These are phyloP conservation scores for Pegea sp. DNA, from an alignment of 23 tunicate genomes.

Conservation along the genomic window DNA sequence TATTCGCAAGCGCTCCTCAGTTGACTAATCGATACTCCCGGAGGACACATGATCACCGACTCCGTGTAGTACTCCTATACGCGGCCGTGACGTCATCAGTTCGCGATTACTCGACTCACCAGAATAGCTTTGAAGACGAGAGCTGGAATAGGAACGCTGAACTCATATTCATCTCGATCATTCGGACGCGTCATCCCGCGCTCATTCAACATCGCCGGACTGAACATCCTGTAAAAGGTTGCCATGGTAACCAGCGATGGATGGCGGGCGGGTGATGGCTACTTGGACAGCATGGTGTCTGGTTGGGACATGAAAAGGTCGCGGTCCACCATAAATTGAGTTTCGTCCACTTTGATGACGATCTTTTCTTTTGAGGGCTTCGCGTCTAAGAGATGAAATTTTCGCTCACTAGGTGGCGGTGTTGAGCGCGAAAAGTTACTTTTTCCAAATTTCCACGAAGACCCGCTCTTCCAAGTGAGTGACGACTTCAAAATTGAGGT, in stretches of 20 bases:
- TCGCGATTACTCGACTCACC: too few relatives aligned
- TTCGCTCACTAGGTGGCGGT: neutral
- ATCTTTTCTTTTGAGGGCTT: too few relatives aligned
- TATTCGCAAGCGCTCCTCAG: conserved; percentile 91
- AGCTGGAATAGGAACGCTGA: conserved; percentile 43
- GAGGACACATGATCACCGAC: conserved; percentile 71
- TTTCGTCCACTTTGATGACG: conserved; percentile 73
- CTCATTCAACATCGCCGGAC: conserved; percentile 64
- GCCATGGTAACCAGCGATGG: too few relatives aligned
- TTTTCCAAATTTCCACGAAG: too few relatives aligned
- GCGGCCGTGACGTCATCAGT: too few relatives aligned
- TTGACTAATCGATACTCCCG: conserved; percentile 63
- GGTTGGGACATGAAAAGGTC: conserved; percentile 62
- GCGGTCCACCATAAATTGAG: conserved; percentile 61
- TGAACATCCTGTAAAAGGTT: conserved; percentile 81
- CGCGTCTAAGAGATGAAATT: too few relatives aligned
- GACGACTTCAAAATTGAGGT: too few relatives aligned
- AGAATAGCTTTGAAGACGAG: conserved; percentile 64
- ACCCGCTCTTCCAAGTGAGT: too few relatives aligned
- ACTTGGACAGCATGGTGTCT: conserved; percentile 90
- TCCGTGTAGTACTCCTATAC: conserved; percentile 85
- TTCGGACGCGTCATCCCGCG: conserved; percentile 83
- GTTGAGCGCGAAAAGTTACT: neutral
- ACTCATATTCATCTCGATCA: conserved; percentile 83
- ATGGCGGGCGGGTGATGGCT: too few relatives aligned